Percentiles rank a stretch among this genome's conserved stretches.
These are phyloP conservation scores for Acanthochromis polyacanthus DNA, from an alignment of 2,113 vertebrate genomes.

Conservation along the genomic window DNA sequence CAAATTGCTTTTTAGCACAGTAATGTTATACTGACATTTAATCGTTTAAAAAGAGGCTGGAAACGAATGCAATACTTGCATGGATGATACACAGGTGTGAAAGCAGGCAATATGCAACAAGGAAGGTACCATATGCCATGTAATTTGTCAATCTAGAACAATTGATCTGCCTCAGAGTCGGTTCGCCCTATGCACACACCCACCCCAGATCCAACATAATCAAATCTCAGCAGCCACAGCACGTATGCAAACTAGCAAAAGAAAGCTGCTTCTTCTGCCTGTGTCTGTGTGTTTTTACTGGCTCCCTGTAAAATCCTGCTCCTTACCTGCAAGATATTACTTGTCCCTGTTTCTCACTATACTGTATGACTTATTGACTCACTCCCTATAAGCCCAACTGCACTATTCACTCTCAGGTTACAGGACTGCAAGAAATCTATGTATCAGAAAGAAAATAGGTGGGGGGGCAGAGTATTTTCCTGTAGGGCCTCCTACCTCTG, in stretches of 20 bases:
- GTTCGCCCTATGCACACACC: constrained; percentile 21
- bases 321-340: constrained; percentile 16
- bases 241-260: constrained; percentile 45
- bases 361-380: constrained; percentile 61
- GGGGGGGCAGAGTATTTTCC: constrained; percentile 24
- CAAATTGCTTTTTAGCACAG: constrained; percentile 32
- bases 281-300: constrained; percentile 9
- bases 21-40: constrained; percentile 19
- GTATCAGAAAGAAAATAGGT: constrained; percentile 42
- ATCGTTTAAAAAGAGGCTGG: not conserved
- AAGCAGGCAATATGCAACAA: not conserved
- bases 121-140: constrained; percentile 23
- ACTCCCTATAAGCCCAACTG: constrained; percentile 23
- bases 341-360: constrained; percentile 22
- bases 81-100: not conserved
- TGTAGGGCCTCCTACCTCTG: constrained; percentile 31
- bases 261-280: not conserved
- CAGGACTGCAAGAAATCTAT: constrained; percentile 59
- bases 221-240: constrained; percentile 16
- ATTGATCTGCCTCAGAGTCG: constrained; percentile 37
- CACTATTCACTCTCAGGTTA: constrained; percentile 40
- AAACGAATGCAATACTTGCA: not conserved
- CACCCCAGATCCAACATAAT: constrained; percentile 19
- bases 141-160: constrained; percentile 38
- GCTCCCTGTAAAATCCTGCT: constrained; percentile 27